phyloP scores from a whole-genome alignment of 2,797 vertebrate species.

The Labroides dimidiatus region DNA sequence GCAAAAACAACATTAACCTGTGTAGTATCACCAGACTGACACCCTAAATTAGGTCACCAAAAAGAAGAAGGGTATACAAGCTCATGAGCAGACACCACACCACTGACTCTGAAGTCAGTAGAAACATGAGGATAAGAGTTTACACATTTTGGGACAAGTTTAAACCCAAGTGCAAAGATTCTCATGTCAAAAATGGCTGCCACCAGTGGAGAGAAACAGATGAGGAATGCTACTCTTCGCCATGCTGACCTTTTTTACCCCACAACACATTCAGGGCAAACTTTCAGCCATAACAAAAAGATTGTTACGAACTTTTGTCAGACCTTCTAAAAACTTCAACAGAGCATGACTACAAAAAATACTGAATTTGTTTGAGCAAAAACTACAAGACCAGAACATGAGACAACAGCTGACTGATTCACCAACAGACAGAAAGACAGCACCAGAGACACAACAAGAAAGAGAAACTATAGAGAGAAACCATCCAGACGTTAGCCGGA shows the following conservation, averaged over 20 bases:
- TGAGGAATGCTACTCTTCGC: neutral
- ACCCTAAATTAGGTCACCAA: constrained; percentile 26
- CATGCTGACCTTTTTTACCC: constrained; percentile 11
- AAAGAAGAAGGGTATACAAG: constrained; percentile 15
- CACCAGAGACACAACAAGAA: neutral
- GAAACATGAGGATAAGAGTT: constrained; percentile 27
- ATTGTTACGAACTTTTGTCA: neutral
- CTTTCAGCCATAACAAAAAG: neutral
- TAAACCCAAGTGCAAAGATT: neutral
- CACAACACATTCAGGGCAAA: neutral
- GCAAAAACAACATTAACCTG: neutral
- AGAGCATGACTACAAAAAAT: neutral
- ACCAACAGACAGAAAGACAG: neutral
- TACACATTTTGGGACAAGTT: neutral
- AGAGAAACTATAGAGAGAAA: constrained; percentile 21
- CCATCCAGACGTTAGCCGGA: constrained; percentile 29
- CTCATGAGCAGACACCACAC: constrained; percentile 30
- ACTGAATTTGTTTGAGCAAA: neutral
- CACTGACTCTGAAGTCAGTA: constrained; percentile 4
- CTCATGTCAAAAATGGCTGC: constrained; percentile 42
- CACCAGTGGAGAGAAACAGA: constrained; percentile 16
- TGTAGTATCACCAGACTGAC: constrained; percentile 18
- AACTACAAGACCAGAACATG: neutral
- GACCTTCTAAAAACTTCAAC: neutral
- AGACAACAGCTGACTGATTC: constrained; percentile 29